Evolutionary conservation across 2,113 vertebrate species (phyloP), one percentile per base, ranked within the genome.

Genomic region (Scomber scombrus): DNA sequence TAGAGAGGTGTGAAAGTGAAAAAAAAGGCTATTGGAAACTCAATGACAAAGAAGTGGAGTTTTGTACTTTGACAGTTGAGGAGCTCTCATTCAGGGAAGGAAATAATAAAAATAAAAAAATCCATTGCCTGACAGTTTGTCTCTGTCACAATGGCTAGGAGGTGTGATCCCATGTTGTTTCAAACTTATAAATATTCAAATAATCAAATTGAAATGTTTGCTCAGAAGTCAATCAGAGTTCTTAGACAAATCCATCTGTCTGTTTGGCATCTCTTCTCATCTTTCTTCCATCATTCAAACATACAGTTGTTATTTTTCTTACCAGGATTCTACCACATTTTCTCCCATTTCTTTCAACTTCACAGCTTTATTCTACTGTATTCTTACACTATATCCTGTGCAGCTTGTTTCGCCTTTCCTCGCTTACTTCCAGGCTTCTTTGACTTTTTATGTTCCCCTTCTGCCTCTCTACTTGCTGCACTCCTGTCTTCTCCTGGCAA

Each of bases 11-110:
- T 55, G 31, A 67, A 71, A 49, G 23, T 47, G 45, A 43, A 23
- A 55, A 56, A 62, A 51, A 73, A 0, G 43, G 31, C 46, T 46
- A 62, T 65, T 81, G 61, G 49, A 85, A 68, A 84, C 21, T 10
- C 50, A 85, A 71, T 52, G 72, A 82, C 69, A 78, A 67, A 84
- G 81, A 72, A 40, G 23, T 8, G 47, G 43, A 78, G 43, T 61
- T 86, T 55, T 26, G 45, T 58, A 55, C 49, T 58, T 51, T 50
- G 50, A 63, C 56, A 60, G 70, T 16, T 34, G n/a, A 72, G 18
- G 18, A 68, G 57, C 11, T 3, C 31, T 75, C 31, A 50, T 58
- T 80, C 49, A 62, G 47, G 3, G 6, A 55, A 52, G 16, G 43
- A 12, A 57, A 26, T 6, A n/a, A 6, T 26, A 21, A 52, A 34